phyloP scores from a whole-genome alignment of 2,888 invertebrate genomes.

The Perithous albicinctus region DNA sequence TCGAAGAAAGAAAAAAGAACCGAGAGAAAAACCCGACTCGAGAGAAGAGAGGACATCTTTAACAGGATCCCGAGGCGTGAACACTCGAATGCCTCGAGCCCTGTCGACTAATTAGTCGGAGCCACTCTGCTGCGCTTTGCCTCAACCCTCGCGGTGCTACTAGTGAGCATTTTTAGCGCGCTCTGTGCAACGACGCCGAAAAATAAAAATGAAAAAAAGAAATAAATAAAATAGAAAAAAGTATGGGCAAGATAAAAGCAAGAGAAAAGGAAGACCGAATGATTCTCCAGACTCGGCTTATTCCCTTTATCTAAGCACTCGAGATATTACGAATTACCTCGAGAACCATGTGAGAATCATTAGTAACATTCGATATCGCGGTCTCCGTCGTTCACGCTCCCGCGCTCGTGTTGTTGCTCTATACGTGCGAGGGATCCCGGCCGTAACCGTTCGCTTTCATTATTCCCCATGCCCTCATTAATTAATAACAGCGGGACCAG shows the following conservation, averaged over 20 bases:
- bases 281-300: slow-evolving; percentile 3
- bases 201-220: background rate
- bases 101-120: slow-evolving; percentile 55
- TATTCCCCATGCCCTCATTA: slow-evolving; percentile 51
- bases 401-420: slow-evolving; percentile 9
- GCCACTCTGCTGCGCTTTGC: slow-evolving; percentile 33
- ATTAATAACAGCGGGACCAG: slow-evolving; percentile 57
- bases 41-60: slow-evolving; percentile 32
- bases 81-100: slow-evolving; percentile 45
- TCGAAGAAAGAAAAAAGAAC: background rate
- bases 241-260: background rate
- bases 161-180: slow-evolving; percentile 31
- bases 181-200: slow-evolving; percentile 3
- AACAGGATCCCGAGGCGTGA: slow-evolving; percentile 48
- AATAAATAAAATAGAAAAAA: background rate
- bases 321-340: slow-evolving; percentile 42
- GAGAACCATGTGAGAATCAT: slow-evolving; percentile 48
- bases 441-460: slow-evolving; percentile 51
- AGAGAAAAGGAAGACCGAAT: background rate
- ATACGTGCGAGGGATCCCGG: slow-evolving; percentile 1
- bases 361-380: slow-evolving; percentile 53
- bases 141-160: slow-evolving; percentile 9
- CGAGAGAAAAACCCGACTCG: slow-evolving; percentile 6
- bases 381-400: background rate
- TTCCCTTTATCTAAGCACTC: background rate